Percentiles rank a stretch among this genome's conserved stretches.
Conservation (phyloP, 2,888 invertebrate genomes). For the Ptychoptera albimana region DNA sequence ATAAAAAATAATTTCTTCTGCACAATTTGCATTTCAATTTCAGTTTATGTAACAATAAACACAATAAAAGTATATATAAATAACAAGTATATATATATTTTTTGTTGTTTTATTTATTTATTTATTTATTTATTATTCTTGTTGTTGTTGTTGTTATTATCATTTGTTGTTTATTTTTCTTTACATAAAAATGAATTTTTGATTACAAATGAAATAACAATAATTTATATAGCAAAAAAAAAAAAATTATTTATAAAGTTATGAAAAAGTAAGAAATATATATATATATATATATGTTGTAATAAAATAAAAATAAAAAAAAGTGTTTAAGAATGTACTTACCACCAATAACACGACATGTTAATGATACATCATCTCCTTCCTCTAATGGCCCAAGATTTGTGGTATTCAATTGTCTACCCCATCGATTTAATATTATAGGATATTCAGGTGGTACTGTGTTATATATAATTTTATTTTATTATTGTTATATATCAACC, state of each 20-base stretch:
- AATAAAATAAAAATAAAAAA: no score
- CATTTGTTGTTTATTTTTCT: no score
- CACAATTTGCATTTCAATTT: no score
- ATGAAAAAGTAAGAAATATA: not conserved
- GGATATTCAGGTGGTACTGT: constrained; percentile 66
- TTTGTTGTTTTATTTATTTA: not conserved
- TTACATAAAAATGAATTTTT: no score
- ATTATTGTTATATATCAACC: no score
- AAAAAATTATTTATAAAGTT: no score
- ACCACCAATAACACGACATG: constrained; percentile 66
- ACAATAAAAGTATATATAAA: no score
- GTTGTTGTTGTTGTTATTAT: not conserved
- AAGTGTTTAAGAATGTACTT: constrained; percentile 21
- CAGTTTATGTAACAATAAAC: no score
- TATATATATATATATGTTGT: not conserved
- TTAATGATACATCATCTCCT: constrained; percentile 58
- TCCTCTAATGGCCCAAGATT: constrained; percentile 61
- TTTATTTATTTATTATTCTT: no score
- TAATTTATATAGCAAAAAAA: not conserved
- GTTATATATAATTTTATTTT: no score
- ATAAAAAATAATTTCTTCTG: no score
- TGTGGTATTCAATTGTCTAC: constrained; percentile 53
- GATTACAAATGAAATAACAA: not conserved
- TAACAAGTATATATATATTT: not conserved
- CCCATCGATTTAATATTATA: constrained; percentile 59